Percentiles rank a stretch among this genome's conserved stretches.
Conservation (phyloP, 2,113 vertebrate genomes). For the Ciconia stormi region DNA sequence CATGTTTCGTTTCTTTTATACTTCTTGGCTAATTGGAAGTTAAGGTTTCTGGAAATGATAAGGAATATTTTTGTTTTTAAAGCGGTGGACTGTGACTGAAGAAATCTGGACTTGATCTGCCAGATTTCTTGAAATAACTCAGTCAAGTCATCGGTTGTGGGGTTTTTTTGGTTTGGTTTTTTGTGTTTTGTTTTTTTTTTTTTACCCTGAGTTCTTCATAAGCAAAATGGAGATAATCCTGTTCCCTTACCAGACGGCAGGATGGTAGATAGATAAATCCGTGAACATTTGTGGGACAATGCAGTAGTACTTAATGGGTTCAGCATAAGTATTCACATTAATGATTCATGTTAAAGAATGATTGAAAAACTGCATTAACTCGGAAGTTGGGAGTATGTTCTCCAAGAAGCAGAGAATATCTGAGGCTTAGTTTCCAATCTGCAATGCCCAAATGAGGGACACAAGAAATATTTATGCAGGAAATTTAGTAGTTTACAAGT, state of each 20-base stretch:
- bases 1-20: background rate
- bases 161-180: background rate
- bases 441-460: background rate
- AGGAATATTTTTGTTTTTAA: background rate
- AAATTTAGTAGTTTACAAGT: slow-evolving; percentile 56
- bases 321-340: background rate
- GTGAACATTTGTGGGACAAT: background rate
- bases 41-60: background rate
- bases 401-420: background rate
- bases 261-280: background rate
- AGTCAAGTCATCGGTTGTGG: background rate
- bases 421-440: background rate
- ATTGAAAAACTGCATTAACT: slow-evolving; percentile 2
- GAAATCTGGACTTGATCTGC: background rate
- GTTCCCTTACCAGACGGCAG: background rate
- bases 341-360: slow-evolving; percentile 4
- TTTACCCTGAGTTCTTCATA: background rate
- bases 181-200: background rate
- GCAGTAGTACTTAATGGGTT: background rate
- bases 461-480: slow-evolving; percentile 45
- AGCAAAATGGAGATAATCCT: background rate
- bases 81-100: background rate
- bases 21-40: background rate
- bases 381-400: background rate
- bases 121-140: background rate